These are phyloP conservation scores for Morphnarchus princeps DNA, from an alignment of 2,113 vertebrate genomes.

Conservation along the genomic window DNA sequence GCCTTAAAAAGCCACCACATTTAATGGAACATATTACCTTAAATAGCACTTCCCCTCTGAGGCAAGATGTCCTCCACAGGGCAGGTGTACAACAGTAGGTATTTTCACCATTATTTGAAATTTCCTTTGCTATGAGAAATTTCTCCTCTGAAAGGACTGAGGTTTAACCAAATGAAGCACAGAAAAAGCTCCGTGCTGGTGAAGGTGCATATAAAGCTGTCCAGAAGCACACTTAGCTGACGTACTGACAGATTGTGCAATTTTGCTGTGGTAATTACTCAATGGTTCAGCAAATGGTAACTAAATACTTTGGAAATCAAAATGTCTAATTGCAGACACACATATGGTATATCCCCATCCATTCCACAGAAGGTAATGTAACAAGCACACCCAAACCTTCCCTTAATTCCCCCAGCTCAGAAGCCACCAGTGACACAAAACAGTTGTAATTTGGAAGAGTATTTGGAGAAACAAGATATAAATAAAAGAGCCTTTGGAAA, in stretches of 20 bases:
- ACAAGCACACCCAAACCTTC: conserved; percentile 62
- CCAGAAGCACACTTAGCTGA: conserved; percentile 61
- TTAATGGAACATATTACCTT: background rate
- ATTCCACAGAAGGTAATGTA: conserved; percentile 46
- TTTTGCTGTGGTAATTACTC: conserved; percentile 70
- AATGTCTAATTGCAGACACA: conserved; percentile 67
- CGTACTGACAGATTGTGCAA: conserved; percentile 68
- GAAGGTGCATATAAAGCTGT: conserved; percentile 62
- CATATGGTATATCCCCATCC: conserved; percentile 60
- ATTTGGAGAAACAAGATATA: background rate
- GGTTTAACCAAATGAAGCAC: background rate
- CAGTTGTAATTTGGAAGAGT: background rate
- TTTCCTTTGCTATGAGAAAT: background rate
- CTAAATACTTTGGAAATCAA: conserved; percentile 69
- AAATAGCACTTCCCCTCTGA: background rate
- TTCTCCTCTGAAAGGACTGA: background rate
- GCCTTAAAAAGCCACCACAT: background rate
- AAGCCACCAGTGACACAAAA: background rate
- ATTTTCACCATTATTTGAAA: background rate
- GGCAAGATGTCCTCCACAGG: background rate
- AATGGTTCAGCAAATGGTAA: conserved; percentile 76
- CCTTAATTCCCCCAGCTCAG: background rate
- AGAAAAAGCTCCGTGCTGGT: background rate
- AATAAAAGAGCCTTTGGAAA: background rate
- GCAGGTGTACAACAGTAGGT: background rate